Evolutionary conservation across 1,140 invertebrate species (phyloP).

Genomic region (Linepithema humile): DNA sequence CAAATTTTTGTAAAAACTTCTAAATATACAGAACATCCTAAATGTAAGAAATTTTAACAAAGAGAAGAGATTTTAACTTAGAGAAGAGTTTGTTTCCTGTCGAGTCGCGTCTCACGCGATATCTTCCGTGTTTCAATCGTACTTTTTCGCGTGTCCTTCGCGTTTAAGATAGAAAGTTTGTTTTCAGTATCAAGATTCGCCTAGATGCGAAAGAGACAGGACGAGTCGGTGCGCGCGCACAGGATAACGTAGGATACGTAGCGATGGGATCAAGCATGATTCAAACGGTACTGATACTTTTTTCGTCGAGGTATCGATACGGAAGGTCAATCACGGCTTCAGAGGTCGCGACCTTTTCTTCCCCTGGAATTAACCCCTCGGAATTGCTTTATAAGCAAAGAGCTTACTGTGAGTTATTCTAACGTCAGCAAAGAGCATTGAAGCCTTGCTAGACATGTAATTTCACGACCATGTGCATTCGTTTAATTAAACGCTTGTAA

Average conservation of each 20-base stretch:
- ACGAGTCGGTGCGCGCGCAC: not conserved
- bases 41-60: no score
- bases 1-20: not conserved
- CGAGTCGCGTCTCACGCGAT: not conserved
- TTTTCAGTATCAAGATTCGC: conserved; percentile 47
- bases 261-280: conserved; percentile 35
- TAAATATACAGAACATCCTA: no score
- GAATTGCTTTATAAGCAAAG: not conserved
- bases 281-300: conserved; percentile 33
- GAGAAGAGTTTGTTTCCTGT: not conserved
- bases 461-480: not conserved
- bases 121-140: not conserved
- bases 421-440: not conserved
- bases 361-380: conserved; percentile 34
- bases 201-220: conserved; percentile 18
- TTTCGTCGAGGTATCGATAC: conserved; percentile 11
- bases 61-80: not conserved
- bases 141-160: conserved; percentile 30
- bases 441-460: not conserved
- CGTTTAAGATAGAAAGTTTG: conserved; percentile 53
- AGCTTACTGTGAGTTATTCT: conserved; percentile 2
- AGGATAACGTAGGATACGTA: not conserved
- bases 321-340: conserved; percentile 27
- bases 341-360: conserved; percentile 19
- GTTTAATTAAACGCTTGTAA: not conserved